These are phyloP conservation scores for Agonopterix subpropinquella DNA, from an alignment of 2,888 invertebrate species.

Conservation along the genomic window DNA sequence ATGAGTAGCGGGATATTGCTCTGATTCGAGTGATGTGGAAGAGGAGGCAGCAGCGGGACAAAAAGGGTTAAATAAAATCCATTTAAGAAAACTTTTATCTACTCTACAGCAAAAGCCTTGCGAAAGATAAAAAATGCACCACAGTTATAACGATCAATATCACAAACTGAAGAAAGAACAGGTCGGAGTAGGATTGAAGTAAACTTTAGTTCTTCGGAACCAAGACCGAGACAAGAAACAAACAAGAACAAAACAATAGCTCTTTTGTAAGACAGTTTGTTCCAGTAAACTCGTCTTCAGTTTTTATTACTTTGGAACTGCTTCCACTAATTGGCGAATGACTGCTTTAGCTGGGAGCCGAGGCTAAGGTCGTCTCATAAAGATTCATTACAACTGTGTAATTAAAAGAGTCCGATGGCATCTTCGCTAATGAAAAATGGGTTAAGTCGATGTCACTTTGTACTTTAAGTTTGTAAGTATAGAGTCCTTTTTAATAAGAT, in stretches of 20 bases:
- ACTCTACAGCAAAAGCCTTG: no score
- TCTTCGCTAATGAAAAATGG: no score
- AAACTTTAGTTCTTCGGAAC: constrained; percentile 3
- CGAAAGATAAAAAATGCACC: no score
- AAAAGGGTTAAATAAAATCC: no score
- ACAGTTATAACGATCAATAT: no score
- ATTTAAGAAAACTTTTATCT: no score
- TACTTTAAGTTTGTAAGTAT: not conserved
- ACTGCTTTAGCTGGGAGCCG: constrained; percentile 3
- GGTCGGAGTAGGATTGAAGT: constrained; percentile 1
- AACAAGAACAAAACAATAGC: constrained; percentile 9
- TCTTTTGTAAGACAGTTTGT: constrained; percentile 9
- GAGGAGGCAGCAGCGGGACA: no score
- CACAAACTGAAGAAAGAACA: not conserved
- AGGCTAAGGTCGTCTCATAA: constrained; percentile 1
- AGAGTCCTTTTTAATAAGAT: no score
- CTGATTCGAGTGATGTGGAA: no score
- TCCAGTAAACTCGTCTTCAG: constrained; percentile 3
- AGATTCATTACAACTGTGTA: constrained; percentile 4
- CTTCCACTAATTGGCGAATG: constrained; percentile 10
- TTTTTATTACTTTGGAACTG: constrained; percentile 11
- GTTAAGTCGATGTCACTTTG: not conserved
- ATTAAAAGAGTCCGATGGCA: constrained; percentile 1
- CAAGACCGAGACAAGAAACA: constrained; percentile 1
- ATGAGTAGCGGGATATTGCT: no score